A percentile compares a stretch with the other conserved stretches of the same genome.
Conservation (phyloP, 2,888 invertebrate species). For the Flexamia atlantica region DNA sequence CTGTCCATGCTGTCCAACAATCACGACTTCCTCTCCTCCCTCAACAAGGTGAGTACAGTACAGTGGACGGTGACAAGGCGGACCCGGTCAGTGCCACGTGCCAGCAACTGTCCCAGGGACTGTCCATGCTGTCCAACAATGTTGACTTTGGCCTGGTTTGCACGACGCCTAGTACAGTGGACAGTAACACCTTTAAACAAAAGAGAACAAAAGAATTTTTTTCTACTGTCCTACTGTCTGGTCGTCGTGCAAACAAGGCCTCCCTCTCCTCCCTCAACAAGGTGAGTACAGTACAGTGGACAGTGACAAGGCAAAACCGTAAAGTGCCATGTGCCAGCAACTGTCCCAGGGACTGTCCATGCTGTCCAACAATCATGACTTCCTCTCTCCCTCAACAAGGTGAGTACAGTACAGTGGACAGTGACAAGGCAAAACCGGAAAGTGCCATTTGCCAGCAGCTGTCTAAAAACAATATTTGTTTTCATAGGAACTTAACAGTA, state of each 20-base stretch:
- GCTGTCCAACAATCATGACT: conserved; percentile 80
- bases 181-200: too few relatives aligned
- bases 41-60: conserved; percentile 4
- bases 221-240: too few relatives aligned
- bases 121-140: conserved; percentile 84
- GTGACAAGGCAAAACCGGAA: conserved; percentile 77
- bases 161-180: too few relatives aligned
- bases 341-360: conserved; percentile 86
- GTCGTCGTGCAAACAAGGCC: too few relatives aligned
- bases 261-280: conserved; percentile 4
- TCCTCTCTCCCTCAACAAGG: conserved; percentile 27
- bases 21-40: conserved; percentile 72
- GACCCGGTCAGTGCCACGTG: conserved; percentile 84
- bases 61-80: conserved; percentile 80
- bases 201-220: too few relatives aligned
- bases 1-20: conserved; percentile 85
- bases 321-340: conserved; percentile 87
- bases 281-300: conserved; percentile 75
- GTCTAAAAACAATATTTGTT: too few relatives aligned
- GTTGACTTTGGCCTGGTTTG: too few relatives aligned
- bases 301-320: conserved; percentile 76
- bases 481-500: too few relatives aligned
- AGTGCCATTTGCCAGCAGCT: conserved; percentile 87
- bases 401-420: neutral
- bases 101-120: conserved; percentile 86